Evolutionary conservation across 2,797 vertebrate species (phyloP), one percentile per base, ranked within the genome.

Genomic region (Phataginus tricuspis): DNA sequence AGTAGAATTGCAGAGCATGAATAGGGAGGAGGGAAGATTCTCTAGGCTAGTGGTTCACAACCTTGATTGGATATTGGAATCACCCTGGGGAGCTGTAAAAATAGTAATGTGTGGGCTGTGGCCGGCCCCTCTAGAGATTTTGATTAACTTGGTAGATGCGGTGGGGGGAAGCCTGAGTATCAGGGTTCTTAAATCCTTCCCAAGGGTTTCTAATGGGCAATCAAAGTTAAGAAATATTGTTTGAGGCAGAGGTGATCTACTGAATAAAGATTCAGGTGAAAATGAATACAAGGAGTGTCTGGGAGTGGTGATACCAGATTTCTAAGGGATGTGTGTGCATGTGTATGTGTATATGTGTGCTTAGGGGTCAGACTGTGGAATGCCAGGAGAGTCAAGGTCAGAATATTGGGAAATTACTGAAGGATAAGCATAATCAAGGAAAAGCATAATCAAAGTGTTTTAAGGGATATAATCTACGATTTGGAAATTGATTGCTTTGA

Each of bases 401-500:
- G 37, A 71, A 84, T 37, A 19, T 8, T 71, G 21, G 72, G 12
- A 86, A 78, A 75, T 57, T n/a, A 69, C 7, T 31, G 37, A 94
- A 75, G 34, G 25, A 71, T 79, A 31, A 72, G 1, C 34, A 92
- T 75, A 88, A 83, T 61, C 49, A 68, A 89, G 34, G 25, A 71
- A 75, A 31, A 72, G 1, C 34, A 92, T 75, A 88, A 83, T 61
- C 49, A 68, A 89, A 66, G 27, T 53, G 31, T 79, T 42, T 55
- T 74, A 42, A 78, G 64, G 49, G 6, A 61, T 68, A 39, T 18
- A 74, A 80, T 79, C 80, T 85, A 92, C 72, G 45, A 86, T 86
- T 84, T 95, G 37, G 49, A 93, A 95, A 94, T 77, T 69, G 78
- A 93, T 91, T 89, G 29, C 51, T 84, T 96, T 96, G 82, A 88